phyloP scores from a whole-genome alignment of 2,113 vertebrate genomes.

The Zingel zingel region DNA sequence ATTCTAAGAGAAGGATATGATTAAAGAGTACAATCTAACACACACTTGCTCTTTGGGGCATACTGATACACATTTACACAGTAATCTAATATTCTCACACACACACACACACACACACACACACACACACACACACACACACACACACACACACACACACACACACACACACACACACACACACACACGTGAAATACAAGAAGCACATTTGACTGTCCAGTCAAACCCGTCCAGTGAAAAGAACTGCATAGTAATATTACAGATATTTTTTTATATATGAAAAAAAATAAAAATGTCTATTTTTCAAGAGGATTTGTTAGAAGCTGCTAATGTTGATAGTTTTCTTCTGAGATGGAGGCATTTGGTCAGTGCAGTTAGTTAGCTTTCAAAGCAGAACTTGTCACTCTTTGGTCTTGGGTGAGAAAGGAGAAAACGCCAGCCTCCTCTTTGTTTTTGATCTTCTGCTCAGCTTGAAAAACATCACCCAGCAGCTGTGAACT shows the following conservation, averaged over 20 bases:
- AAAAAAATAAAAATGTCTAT: conserved; percentile 54
- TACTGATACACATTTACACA: conserved; percentile 52
- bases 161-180: conserved; percentile 45
- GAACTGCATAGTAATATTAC: conserved; percentile 64
- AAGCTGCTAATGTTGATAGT: conserved; percentile 84
- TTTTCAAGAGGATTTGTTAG: conserved; percentile 77
- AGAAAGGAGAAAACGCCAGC: conserved; percentile 14
- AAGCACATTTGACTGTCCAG: conserved; percentile 75
- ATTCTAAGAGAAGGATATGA: conserved; percentile 46
- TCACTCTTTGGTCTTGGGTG: conserved; percentile 34
- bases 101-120: conserved; percentile 47
- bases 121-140: conserved; percentile 45
- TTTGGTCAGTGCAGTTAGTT: conserved; percentile 47
- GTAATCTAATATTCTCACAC: conserved; percentile 47
- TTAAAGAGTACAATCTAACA: conserved; percentile 67
- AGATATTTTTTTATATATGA: conserved; percentile 74
- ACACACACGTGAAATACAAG: conserved; percentile 58
- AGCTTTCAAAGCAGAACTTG: conserved; percentile 47
- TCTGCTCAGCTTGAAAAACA: conserved; percentile 37
- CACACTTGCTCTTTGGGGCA: conserved; percentile 34
- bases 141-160: conserved; percentile 44
- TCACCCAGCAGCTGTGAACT: conserved; percentile 58
- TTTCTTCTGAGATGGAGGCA: conserved; percentile 59
- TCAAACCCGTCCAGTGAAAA: conserved; percentile 74
- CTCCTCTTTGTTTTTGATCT: conserved; percentile 35